Base-by-base conservation (phyloP, 1,140 invertebrate genomes). In the Homalodisca vitripennis region DNA sequence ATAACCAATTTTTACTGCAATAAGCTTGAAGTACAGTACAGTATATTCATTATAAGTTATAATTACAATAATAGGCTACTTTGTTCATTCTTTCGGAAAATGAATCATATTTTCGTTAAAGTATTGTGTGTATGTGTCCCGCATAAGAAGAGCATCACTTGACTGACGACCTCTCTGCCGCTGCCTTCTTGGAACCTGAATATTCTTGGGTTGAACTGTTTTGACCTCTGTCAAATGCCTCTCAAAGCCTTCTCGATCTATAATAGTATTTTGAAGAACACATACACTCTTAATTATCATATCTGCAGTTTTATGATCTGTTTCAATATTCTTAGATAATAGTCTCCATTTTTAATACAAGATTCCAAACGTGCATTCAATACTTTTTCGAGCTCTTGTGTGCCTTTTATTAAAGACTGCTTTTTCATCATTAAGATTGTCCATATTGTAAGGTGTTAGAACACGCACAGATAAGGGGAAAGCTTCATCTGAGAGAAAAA, bases 201-300 rank as follows among this genome's bases (percentile, higher is more conserved):
- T 53, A 20, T 53, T 53, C 48, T 53, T 53, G 20, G 48, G 48
- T 53, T 53, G 10, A 53, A 53, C 48, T n/a, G 48, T 53, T 20
- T 53, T 53, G 10, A 62, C 57, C 3, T 62, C 27, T 62, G 26
- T 66, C 46, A 66, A 66, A 66, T 41, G 65, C 26, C 66, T 67
- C 51, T 67, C 12, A 67, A 67, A 67, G 6, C 66, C 47, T 31
- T 67, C 66, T 67, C 29, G 6, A n/a, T 67, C 66, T 47, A n/a
- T n/a, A n/a, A n/a, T n/a, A n/a, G n/a, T n/a, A n/a, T n/a, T n/a
- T n/a, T n/a, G n/a, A n/a, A n/a, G n/a, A n/a, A n/a, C n/a, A n/a
- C n/a, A n/a, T n/a, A n/a, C n/a, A n/a, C n/a, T n/a, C n/a, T n/a
- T n/a, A n/a, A n/a, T n/a, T n/a, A n/a, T n/a, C n/a, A n/a, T n/a